Percentiles rank a stretch among this genome's conserved stretches.
Evolutionary conservation across 2,113 vertebrate species (phyloP).

Genomic region (Lichenostomus cassidix): DNA sequence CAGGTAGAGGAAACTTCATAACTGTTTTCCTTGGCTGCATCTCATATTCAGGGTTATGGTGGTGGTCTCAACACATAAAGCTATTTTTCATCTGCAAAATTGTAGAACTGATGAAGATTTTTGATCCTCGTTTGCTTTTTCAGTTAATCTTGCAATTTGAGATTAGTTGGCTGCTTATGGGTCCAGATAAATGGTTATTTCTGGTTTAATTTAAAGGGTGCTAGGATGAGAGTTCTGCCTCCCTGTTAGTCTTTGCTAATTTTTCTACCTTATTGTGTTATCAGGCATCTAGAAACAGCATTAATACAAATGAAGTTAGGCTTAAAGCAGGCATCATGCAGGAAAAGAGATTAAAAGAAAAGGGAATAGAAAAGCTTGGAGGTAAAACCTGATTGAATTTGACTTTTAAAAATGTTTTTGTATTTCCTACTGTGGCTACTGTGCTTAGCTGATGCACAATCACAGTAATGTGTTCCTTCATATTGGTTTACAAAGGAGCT

Average conservation of each 20-base stretch:
- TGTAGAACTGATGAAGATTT: neutral
- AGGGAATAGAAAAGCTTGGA: conserved; percentile 22
- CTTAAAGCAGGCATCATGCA: neutral
- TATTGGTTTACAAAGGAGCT: conserved; percentile 60
- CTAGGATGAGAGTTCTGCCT: neutral
- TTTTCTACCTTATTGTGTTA: neutral
- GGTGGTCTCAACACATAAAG: neutral
- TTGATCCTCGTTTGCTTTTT: neutral
- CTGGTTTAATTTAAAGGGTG: neutral
- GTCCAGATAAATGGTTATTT: neutral
- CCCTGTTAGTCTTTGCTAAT: neutral
- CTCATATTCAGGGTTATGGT: neutral
- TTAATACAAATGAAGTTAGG: neutral
- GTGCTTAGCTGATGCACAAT: conserved; percentile 45
- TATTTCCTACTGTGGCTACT: conserved; percentile 48
- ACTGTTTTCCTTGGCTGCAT: neutral
- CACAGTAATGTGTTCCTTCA: conserved; percentile 46
- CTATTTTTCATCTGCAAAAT: neutral
- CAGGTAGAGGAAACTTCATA: neutral
- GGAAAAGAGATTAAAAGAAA: conserved; percentile 40
- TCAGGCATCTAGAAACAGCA: neutral
- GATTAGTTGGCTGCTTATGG: neutral
- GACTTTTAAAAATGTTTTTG: conserved; percentile 54
- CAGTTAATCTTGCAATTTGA: neutral
- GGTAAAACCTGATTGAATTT: conserved; percentile 63